phyloP scores from a whole-genome alignment of 2,113 vertebrate species.

The Sus scrofa region T2T-Sscrofa CM000812.6:196442501-196443000 shows the following conservation, averaged over 20 bases:
- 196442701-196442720: not conserved
- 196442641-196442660: not conserved
- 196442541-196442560: not conserved
- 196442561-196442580: not conserved
- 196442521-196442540: not conserved
- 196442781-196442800: not conserved
- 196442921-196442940: not conserved
- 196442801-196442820: not conserved
- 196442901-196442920: not conserved
- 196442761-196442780: not conserved
- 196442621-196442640: constrained; percentile 21
- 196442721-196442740: not conserved
- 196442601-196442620: not conserved
- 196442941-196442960: not conserved
- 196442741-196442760: not conserved
- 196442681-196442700: not conserved
- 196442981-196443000: not conserved
- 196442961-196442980: not conserved
- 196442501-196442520: not conserved
- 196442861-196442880: not conserved
- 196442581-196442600: not conserved
- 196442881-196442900: not conserved
- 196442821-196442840: not conserved
- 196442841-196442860: not conserved
- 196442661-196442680: not conserved